Conservation (phyloP, 2,888 invertebrate species). For the Antheraea yamamai region DNA sequence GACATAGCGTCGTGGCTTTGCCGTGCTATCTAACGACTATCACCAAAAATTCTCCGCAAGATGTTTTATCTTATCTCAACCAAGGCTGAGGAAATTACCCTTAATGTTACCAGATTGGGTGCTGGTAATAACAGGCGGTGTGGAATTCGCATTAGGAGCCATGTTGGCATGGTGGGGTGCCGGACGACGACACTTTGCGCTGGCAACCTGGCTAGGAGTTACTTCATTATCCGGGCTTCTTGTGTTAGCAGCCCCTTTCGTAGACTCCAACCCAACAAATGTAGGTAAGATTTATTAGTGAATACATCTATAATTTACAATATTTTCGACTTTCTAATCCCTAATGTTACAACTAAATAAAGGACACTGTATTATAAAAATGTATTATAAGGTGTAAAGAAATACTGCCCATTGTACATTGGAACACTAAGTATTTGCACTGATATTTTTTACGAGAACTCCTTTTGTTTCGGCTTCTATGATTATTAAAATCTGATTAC, state of each 20-base stretch:
- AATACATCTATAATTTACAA: not conserved
- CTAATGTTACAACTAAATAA: no score
- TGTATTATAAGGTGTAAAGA: no score
- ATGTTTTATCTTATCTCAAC: no score
- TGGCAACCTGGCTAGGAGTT: constrained; percentile 54
- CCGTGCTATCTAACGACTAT: no score
- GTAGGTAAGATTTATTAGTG: constrained; percentile 55
- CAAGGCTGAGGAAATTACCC: not conserved
- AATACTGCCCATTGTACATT: no score
- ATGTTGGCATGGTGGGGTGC: constrained; percentile 61
- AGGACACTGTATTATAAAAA: no score
- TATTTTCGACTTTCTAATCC: not conserved
- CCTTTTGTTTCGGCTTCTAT: no score
- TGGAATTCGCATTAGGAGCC: constrained; percentile 55
- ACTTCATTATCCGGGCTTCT: constrained; percentile 53
- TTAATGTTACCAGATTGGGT: constrained; percentile 55
- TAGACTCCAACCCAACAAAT: constrained; percentile 38
- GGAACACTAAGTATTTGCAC: no score
- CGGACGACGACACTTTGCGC: constrained; percentile 47
- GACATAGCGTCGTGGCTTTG: no score
- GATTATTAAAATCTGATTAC: no score
- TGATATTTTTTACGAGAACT: no score
- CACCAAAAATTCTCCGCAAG: no score
- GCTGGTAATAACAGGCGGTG: constrained; percentile 48
- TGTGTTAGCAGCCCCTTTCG: constrained; percentile 61